Conservation (phyloP, 2,797 vertebrate genomes). For the Eulemur albifrons region DNA sequence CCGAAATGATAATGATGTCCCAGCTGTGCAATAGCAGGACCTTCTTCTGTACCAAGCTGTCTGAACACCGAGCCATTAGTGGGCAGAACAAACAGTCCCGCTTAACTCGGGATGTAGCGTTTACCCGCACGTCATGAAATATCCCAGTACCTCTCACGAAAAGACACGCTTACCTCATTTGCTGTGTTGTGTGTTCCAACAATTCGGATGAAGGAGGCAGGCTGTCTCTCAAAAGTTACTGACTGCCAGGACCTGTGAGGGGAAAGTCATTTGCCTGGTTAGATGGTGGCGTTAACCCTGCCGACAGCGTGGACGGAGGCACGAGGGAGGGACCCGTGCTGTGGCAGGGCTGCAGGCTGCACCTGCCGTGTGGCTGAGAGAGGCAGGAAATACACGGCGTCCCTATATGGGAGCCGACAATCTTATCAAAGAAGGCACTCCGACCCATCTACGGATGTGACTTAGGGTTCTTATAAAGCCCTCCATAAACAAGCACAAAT, state of each 20-base stretch:
- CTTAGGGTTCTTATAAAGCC: not conserved
- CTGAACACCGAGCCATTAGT: not conserved
- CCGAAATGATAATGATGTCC: not conserved
- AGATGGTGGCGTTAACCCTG: not conserved
- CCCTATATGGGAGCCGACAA: not conserved
- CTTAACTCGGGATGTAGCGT: not conserved
- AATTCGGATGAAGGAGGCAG: conserved; percentile 96
- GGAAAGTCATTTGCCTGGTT: conserved; percentile 51
- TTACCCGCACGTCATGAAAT: not conserved
- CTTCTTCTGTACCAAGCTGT: conserved; percentile 10
- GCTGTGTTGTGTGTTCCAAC: conserved; percentile 98
- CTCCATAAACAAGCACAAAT: not conserved
- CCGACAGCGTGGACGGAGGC: fast-evolving
- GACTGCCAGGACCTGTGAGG: conserved; percentile 95
- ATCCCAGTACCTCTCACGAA: not conserved
- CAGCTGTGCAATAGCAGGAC: not conserved
- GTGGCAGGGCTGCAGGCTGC: fast-evolving
- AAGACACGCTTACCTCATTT: conserved; percentile 91
- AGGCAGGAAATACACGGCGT: fast-evolving
- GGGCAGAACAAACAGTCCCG: not conserved
- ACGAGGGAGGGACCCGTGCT: not conserved
- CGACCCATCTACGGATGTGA: not conserved
- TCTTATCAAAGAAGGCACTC: not conserved
- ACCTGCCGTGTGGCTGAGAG: not conserved
- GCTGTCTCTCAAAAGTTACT: conserved; percentile 92